These are phyloP conservation scores for Hemibates koningsi DNA, from an alignment of 2,113 vertebrate genomes.

Conservation along the genomic window DNA sequence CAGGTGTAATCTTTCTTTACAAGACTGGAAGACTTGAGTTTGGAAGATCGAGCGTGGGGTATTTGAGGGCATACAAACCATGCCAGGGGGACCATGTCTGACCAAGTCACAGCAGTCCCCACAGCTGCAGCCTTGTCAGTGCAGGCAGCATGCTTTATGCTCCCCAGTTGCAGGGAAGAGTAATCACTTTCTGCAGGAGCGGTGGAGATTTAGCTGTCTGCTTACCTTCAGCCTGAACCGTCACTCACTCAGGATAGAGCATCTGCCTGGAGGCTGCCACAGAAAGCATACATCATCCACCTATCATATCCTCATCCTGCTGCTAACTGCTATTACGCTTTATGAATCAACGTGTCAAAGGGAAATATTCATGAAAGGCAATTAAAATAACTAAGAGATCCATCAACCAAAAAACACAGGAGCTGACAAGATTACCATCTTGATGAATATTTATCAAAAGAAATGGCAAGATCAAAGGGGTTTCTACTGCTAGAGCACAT, in stretches of 20 bases:
- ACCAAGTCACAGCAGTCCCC: neutral
- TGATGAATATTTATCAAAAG: slow-evolving; percentile 39
- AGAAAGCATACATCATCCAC: slow-evolving; percentile 14
- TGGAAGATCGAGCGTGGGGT: neutral
- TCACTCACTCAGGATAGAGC: slow-evolving; percentile 32
- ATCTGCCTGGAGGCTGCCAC: slow-evolving; percentile 20
- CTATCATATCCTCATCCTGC: neutral
- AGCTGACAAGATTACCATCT: slow-evolving; percentile 32
- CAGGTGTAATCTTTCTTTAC: neutral
- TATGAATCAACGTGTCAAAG: neutral
- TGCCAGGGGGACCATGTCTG: neutral
- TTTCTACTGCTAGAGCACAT: neutral
- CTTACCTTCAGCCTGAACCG: slow-evolving; percentile 23
- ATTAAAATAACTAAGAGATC: slow-evolving; percentile 48
- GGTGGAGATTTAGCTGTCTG: slow-evolving; percentile 23
- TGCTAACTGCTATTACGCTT: neutral
- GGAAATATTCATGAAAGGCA: slow-evolving; percentile 38
- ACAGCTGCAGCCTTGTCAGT: neutral
- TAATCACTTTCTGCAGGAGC: slow-evolving; percentile 12
- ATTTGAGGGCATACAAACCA: neutral
- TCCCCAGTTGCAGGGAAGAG: neutral
- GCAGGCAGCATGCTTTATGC: slow-evolving; percentile 5
- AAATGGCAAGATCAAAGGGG: slow-evolving; percentile 25
- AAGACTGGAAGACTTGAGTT: neutral
- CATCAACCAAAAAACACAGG: slow-evolving; percentile 27